Base-by-base conservation (phyloP, 1,140 invertebrate genomes). In the Brachionus plicatilis region DNA sequence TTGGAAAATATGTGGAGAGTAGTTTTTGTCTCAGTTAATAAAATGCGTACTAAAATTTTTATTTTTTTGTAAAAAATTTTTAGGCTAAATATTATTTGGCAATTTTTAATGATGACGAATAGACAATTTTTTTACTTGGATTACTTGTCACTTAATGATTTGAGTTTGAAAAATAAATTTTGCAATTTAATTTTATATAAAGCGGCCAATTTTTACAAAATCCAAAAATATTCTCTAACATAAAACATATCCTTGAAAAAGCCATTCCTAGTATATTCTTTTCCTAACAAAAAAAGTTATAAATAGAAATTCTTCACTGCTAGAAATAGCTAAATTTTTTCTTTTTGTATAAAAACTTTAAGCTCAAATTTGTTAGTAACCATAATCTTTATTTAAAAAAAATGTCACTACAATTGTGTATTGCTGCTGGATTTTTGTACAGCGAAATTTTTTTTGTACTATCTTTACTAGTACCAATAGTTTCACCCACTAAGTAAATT, bases 381-480 rank as follows among this genome's bases (percentile, higher is more conserved):
- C 8, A 29, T 68, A n/a, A 24, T 17, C 9, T 68, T 68, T 68
- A 12, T 11, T 11, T 68, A 29, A 14, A 33, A 72, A 72, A 72
- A 50, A 98, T 98, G 96, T 96, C 95, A 93, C 90, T 97, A 78
- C 95, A 97, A 91, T 98, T 96, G 96, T 95, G 94, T 37, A 91
- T 97, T 83, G 95, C 97, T 80, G 96, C 96, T n/a, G 91, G 92
- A 14, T 96, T 97, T 91, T 91, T 98, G 5, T 98, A 98, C 88
- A 88, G 92, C 0, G 96, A 98, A 92, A 94, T 97, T 76, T 92
- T 90, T 5, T 87, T 96, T 14, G 94, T 96, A 11, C 89, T 95
- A 17, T 87, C 97, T 24, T 90, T 98, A 50, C 92, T 97, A 45
- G 89, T 98, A 85, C 96, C 96, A 43, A 91, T 96, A 82, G 93